Evolutionary conservation across 1,140 invertebrate species (phyloP).

Genomic region (Zaprionus nigranus): DNA sequence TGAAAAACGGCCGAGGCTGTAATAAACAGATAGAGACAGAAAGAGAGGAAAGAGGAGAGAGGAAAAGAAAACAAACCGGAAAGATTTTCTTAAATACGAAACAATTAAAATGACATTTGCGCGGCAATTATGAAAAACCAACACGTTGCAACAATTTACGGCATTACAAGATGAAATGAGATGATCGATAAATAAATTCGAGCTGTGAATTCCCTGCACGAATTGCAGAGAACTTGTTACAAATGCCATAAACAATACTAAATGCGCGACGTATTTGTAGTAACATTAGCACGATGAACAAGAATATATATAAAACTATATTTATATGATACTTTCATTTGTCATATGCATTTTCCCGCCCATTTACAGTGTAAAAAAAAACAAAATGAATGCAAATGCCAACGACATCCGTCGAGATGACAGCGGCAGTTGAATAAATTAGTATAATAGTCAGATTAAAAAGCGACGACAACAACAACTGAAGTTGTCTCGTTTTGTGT

Average conservation of each 20-base stretch:
- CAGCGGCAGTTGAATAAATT: slow-evolving; percentile 79
- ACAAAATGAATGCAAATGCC: slow-evolving; percentile 73
- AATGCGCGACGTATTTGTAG: too few relatives aligned
- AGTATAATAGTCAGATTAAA: slow-evolving; percentile 78
- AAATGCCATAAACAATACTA: background rate
- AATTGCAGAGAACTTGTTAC: background rate
- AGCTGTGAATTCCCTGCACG: background rate
- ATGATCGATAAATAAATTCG: background rate
- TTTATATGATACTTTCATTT: background rate
- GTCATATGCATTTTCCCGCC: background rate
- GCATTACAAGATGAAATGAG: slow-evolving; percentile 61
- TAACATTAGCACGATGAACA: background rate
- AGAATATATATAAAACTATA: background rate
- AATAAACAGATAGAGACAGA: background rate
- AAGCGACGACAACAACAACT: slow-evolving; percentile 38
- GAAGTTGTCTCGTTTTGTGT: slow-evolving; percentile 33
- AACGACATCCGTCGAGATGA: slow-evolving; percentile 44
- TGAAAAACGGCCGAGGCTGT: background rate
- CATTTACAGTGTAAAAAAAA: slow-evolving; percentile 31
- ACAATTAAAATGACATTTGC: background rate
- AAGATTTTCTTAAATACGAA: background rate
- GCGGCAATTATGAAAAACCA: slow-evolving; percentile 42
- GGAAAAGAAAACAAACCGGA: background rate
- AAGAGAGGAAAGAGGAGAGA: background rate
- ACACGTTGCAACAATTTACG: slow-evolving; percentile 70